Evolutionary conservation across 2,888 invertebrate species (phyloP).

Genomic region (Tetropium fuscum): DNA sequence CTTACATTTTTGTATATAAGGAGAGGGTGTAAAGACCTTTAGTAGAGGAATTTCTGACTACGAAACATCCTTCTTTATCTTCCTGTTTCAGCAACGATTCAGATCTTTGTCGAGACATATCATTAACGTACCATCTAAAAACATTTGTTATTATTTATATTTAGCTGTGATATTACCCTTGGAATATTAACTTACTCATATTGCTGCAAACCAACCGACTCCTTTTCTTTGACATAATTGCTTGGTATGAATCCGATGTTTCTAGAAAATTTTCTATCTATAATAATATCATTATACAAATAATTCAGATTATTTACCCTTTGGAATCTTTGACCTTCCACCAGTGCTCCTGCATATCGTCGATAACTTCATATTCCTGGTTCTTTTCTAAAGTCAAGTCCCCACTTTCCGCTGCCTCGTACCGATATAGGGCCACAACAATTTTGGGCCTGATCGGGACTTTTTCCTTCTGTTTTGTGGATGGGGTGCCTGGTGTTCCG

Average conservation of each 20-base stretch:
- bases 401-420: slow-evolving; percentile 90
- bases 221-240: slow-evolving; percentile 96
- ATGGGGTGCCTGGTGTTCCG: slow-evolving; percentile 81
- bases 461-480: slow-evolving; percentile 85
- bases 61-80: slow-evolving; percentile 96
- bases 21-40: slow-evolving; percentile 96
- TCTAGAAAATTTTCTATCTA: slow-evolving; percentile 67
- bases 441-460: slow-evolving; percentile 77
- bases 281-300: not conserved
- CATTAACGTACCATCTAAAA: slow-evolving; percentile 95
- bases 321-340: slow-evolving; percentile 93
- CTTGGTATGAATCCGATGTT: slow-evolving; percentile 93
- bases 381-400: slow-evolving; percentile 93
- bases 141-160: no score
- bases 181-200: slow-evolving; percentile 90
- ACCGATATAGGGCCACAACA: slow-evolving; percentile 91
- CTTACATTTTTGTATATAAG: slow-evolving; percentile 95
- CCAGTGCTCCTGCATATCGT: slow-evolving; percentile 96
- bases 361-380: slow-evolving; percentile 93
- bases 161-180: no score
- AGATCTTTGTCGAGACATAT: slow-evolving; percentile 93
- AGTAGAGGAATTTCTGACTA: slow-evolving; percentile 94
- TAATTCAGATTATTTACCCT: slow-evolving; percentile 66
- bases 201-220: slow-evolving; percentile 90
- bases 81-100: slow-evolving; percentile 92